These are phyloP conservation scores for Acholoe squamosa DNA, from an alignment of 2,888 invertebrate genomes.

Conservation along the genomic window DNA sequence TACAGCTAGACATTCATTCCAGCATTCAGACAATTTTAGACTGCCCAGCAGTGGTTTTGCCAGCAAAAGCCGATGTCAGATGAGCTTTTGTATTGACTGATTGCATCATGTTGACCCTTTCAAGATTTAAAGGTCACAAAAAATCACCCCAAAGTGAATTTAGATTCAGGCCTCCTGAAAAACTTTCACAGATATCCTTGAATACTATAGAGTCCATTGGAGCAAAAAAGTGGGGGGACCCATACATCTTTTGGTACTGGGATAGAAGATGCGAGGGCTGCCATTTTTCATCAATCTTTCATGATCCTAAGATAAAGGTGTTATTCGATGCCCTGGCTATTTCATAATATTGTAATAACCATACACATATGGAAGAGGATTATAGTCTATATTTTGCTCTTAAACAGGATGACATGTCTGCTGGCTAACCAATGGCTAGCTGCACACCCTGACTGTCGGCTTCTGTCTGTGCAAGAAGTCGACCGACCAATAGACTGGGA, in stretches of 20 bases:
- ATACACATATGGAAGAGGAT: background rate
- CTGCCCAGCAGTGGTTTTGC: no score
- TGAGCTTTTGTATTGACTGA: no score
- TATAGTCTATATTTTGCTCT: background rate
- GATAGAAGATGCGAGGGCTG: no score
- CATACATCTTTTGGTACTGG: background rate
- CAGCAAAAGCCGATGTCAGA: no score
- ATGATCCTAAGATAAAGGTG: background rate
- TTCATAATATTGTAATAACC: background rate
- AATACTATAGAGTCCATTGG: background rate
- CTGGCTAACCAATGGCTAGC: background rate
- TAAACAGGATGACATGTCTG: background rate
- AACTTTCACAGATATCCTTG: no score
- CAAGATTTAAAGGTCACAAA: no score
- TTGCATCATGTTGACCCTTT: no score
- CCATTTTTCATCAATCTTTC: no score
- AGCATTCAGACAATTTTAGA: no score
- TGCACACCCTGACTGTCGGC: background rate
- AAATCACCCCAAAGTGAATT: no score
- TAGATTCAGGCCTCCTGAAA: no score
- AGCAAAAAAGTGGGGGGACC: background rate
- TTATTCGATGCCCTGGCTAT: background rate
- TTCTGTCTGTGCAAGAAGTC: background rate
- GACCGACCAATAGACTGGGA: slow-evolving; percentile 8
- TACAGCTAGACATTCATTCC: no score